phyloP scores from a whole-genome alignment of 1,140 invertebrate species.

The Bombus fervidus region DNA sequence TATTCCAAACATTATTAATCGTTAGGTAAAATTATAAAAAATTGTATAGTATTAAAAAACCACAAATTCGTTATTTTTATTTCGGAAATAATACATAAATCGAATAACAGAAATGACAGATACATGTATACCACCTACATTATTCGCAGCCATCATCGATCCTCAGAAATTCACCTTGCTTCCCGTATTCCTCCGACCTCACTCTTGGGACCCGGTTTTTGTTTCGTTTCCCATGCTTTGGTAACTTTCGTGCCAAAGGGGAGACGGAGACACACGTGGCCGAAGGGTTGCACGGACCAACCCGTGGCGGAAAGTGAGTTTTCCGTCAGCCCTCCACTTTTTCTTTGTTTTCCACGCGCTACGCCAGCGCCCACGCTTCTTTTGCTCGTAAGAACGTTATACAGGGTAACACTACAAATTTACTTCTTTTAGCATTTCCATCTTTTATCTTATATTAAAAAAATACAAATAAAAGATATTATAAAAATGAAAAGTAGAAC shows the following conservation, averaged over 20 bases:
- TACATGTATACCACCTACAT: no score
- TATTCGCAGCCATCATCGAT: conserved; percentile 27
- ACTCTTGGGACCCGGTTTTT: neutral
- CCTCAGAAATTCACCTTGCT: neutral
- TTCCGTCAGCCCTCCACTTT: conserved; percentile 55
- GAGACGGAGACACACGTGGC: conserved; percentile 5
- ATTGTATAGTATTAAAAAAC: no score
- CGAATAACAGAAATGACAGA: neutral
- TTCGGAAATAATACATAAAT: neutral
- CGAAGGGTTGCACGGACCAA: conserved; percentile 48
- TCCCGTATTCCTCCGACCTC: neutral
- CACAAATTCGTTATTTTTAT: no score
- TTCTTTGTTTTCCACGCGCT: conserved; percentile 44
- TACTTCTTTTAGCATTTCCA: neutral
- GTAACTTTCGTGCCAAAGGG: conserved; percentile 28
- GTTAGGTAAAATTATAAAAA: no score
- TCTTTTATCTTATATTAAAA: neutral
- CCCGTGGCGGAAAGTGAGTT: conserved; percentile 71
- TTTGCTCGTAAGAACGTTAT: neutral
- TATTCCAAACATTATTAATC: no score
- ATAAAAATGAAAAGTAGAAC: neutral
- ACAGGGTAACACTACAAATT: conserved; percentile 19
- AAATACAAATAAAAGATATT: neutral
- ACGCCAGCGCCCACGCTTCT: conserved; percentile 27
- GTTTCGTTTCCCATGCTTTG: conserved; percentile 27